These are phyloP conservation scores for Nycticorax nycticorax DNA, from an alignment of 2,113 vertebrate genomes.

Conservation along the genomic window DNA sequence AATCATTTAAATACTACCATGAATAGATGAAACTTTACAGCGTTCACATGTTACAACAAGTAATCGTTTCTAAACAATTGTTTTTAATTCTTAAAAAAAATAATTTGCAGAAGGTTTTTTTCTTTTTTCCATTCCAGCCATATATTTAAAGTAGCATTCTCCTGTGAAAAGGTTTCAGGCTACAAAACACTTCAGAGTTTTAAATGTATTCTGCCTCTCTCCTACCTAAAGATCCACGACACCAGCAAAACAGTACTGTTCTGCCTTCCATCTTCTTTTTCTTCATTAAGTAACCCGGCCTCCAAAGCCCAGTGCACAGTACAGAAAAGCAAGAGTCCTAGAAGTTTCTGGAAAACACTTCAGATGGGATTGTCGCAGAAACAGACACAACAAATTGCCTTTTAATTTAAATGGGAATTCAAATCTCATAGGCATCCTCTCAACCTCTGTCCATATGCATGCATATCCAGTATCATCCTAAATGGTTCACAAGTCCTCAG, in stretches of 20 bases:
- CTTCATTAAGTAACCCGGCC: neutral
- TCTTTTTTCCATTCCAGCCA: neutral
- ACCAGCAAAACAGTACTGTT: neutral
- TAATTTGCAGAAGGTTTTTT: neutral
- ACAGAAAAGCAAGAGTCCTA: neutral
- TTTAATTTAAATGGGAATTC: neutral
- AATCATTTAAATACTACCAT: conserved; percentile 37
- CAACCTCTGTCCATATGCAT: neutral
- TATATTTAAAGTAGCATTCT: neutral
- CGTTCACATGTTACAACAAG: neutral
- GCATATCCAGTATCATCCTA: neutral
- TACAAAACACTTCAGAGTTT: neutral
- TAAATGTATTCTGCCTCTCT: neutral
- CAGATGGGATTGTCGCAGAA: neutral
- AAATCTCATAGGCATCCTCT: neutral
- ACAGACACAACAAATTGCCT: neutral
- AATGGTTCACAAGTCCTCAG: neutral
- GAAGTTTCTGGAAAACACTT: neutral
- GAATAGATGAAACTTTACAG: neutral
- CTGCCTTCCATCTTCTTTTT: neutral
- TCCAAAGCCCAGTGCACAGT: neutral
- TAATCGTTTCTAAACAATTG: conserved; percentile 3
- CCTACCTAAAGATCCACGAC: neutral
- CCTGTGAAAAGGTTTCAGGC: neutral
- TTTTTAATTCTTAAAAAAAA: neutral